phyloP scores from a whole-genome alignment of 2,888 invertebrate species.

The Clanis bilineata region DNA sequence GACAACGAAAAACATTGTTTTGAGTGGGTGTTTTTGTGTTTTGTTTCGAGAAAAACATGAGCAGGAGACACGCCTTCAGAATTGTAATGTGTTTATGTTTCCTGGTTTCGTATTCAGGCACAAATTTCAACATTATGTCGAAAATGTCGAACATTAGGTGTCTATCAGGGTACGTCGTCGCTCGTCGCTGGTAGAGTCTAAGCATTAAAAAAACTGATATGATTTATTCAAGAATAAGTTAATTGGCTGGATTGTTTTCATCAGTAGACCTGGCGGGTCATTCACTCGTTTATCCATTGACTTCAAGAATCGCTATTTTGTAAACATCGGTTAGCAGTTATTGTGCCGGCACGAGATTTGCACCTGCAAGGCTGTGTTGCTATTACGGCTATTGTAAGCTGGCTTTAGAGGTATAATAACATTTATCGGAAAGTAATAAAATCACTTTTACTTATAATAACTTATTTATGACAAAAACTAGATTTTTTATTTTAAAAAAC shows the following conservation, averaged over 20 bases:
- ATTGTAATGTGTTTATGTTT: background rate
- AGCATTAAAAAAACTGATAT: background rate
- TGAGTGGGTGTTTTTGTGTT: too few relatives aligned
- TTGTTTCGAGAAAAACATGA: too few relatives aligned
- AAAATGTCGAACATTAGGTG: too few relatives aligned
- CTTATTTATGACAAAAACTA: too few relatives aligned
- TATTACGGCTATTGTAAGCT: background rate
- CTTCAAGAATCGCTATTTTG: slow-evolving; percentile 13
- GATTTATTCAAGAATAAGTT: background rate
- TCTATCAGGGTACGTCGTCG: too few relatives aligned
- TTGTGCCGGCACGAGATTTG: slow-evolving; percentile 21
- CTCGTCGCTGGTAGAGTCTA: background rate
- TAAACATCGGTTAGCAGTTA: slow-evolving; percentile 20
- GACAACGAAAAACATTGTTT: too few relatives aligned
- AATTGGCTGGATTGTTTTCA: background rate
- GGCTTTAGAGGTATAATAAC: background rate
- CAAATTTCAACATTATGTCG: too few relatives aligned
- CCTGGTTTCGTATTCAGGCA: too few relatives aligned
- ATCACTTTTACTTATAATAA: background rate
- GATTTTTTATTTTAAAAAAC: background rate
- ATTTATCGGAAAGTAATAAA: background rate
- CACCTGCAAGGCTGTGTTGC: slow-evolving; percentile 19
- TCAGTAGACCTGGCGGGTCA: background rate
- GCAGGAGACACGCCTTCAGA: too few relatives aligned
- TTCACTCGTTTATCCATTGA: background rate